These are phyloP conservation scores for Calonectris borealis DNA, from an alignment of 2,113 vertebrate species.

Conservation along the genomic window DNA sequence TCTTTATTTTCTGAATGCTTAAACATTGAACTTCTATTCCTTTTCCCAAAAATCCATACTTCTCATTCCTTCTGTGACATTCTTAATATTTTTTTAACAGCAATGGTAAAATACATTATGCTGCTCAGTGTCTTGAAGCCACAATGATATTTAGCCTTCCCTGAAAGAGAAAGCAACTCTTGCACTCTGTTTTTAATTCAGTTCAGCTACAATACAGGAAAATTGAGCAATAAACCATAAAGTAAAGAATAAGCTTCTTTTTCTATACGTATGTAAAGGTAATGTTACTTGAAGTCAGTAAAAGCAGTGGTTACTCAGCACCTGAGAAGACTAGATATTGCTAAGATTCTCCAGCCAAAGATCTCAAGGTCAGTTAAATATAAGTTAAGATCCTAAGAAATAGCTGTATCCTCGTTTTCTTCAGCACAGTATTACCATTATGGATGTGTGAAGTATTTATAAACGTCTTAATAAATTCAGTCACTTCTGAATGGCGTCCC, in stretches of 20 bases:
- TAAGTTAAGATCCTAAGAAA: neutral
- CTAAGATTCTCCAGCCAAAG: neutral
- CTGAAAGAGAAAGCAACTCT: neutral
- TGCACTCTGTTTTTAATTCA: neutral
- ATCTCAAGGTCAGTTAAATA: neutral
- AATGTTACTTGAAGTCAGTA: neutral
- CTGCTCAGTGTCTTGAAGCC: neutral
- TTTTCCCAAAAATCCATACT: neutral
- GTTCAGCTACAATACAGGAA: neutral
- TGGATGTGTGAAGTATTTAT: neutral
- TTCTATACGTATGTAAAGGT: neutral
- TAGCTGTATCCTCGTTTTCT: neutral
- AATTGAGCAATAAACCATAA: neutral
- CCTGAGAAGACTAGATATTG: neutral
- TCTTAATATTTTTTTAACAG: neutral
- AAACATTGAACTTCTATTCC: neutral
- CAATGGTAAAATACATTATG: neutral
- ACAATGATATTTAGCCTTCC: neutral
- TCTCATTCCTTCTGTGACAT: neutral
- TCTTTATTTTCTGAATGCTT: neutral
- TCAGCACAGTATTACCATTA: neutral
- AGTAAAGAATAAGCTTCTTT: neutral
- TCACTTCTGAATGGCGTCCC: neutral
- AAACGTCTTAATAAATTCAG: neutral
- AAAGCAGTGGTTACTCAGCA: neutral